Conservation (phyloP, 2,888 invertebrate species). For the Acanthococcus lagerstroemiae region DNA sequence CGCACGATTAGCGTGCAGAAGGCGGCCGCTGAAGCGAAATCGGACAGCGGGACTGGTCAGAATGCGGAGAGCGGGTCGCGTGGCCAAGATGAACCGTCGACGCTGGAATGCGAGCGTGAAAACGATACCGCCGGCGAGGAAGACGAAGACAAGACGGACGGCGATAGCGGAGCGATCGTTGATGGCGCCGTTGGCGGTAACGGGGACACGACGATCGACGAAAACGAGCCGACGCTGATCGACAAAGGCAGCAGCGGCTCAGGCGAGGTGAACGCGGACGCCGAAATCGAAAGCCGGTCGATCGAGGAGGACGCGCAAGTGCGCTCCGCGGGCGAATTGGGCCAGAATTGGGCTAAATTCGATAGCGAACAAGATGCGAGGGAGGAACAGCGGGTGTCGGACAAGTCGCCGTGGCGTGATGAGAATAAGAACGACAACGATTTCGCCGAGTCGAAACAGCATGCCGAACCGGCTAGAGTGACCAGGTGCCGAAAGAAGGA, state of each 20-base stretch:
- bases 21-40: constrained; percentile 33
- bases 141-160: constrained; percentile 13
- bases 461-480: background rate
- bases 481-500: background rate
- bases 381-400: background rate
- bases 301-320: constrained; percentile 15
- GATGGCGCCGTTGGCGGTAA: no score
- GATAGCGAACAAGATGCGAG: constrained; percentile 8
- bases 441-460: background rate
- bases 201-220: no score
- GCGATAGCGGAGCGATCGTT: background rate
- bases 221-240: no score
- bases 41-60: background rate
- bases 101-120: background rate
- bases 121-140: background rate
- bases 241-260: background rate
- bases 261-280: constrained; percentile 3
- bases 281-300: background rate
- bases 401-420: background rate
- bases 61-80: constrained; percentile 27
- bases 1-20: constrained; percentile 49
- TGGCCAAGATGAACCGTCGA: constrained; percentile 34
- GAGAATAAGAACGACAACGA: no score
- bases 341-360: constrained; percentile 28
- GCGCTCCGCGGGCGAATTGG: background rate